These are phyloP conservation scores for Siniperca scherzeri DNA, from an alignment of 2,797 vertebrate genomes.

Conservation along the genomic window DNA sequence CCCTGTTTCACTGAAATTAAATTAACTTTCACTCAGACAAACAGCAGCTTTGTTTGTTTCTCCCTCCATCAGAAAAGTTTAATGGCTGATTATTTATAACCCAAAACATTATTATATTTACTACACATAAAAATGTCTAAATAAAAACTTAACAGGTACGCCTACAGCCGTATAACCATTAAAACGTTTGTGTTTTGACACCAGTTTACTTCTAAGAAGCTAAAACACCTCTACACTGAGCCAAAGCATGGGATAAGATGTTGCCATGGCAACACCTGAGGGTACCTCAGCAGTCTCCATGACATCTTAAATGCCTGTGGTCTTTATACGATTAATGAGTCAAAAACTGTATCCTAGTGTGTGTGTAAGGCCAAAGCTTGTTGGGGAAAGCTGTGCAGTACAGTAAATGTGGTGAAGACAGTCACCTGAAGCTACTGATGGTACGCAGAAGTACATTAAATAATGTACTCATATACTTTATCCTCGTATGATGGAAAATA, in stretches of 20 bases:
- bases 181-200: neutral
- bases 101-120: neutral
- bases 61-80: neutral
- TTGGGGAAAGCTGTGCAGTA: constrained; percentile 1
- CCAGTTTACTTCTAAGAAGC: neutral
- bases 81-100: neutral
- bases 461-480: neutral
- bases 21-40: neutral
- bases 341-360: constrained; percentile 15
- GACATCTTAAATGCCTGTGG: constrained; percentile 24
- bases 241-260: constrained; percentile 16
- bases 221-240: constrained; percentile 4
- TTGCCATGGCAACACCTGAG: constrained; percentile 53
- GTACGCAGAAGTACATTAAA: neutral
- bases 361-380: constrained; percentile 16
- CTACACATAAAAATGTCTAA: neutral
- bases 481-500: neutral
- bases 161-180: neutral
- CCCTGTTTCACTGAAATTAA: neutral
- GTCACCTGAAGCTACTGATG: neutral
- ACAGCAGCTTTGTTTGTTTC: neutral
- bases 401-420: constrained; percentile 8
- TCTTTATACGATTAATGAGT: constrained; percentile 50
- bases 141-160: neutral
- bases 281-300: constrained; percentile 36